phyloP scores from a whole-genome alignment of 2,888 invertebrate species.

The Drosophila algonquin region DNA sequence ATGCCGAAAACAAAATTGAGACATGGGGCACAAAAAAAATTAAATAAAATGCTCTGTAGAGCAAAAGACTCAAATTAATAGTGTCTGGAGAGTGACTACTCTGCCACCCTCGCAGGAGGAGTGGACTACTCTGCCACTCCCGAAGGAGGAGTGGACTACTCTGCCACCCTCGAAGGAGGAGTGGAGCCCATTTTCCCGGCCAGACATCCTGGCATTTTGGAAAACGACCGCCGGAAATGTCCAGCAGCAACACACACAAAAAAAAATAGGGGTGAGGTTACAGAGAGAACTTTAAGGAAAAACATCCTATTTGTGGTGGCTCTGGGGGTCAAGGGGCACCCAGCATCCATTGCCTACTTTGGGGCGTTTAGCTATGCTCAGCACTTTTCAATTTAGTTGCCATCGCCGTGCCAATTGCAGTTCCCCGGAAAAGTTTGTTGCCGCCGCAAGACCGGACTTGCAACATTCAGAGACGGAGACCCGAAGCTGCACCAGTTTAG shows the following conservation, averaged over 20 bases:
- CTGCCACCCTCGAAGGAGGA: no score
- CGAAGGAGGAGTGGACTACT: neutral
- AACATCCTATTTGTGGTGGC: slow-evolving; percentile 50
- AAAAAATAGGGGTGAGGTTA: neutral
- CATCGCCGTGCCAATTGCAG: slow-evolving; percentile 74
- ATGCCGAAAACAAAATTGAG: slow-evolving; percentile 38
- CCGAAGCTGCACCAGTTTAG: slow-evolving; percentile 56
- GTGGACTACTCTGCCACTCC: no score
- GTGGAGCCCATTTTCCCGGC: slow-evolving; percentile 22
- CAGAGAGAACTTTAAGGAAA: slow-evolving; percentile 44
- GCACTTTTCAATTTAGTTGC: slow-evolving; percentile 74
- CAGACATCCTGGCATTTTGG: slow-evolving; percentile 56
- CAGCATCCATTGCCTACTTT: slow-evolving; percentile 63
- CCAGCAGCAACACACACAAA: slow-evolving; percentile 25
- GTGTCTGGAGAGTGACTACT: slow-evolving; percentile 19
- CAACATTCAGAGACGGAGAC: neutral
- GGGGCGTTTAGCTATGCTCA: slow-evolving; percentile 60
- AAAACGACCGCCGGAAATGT: slow-evolving; percentile 50
- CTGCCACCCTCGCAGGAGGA: neutral
- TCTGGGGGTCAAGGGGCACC: slow-evolving; percentile 38
- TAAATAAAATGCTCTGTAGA: slow-evolving; percentile 15
- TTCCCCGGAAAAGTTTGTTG: slow-evolving; percentile 56
- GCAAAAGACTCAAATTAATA: slow-evolving; percentile 51
- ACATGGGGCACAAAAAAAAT: slow-evolving; percentile 10
- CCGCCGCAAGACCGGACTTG: slow-evolving; percentile 14